phyloP scores from a whole-genome alignment of 2,888 invertebrate species.

The Thera obeliscata region DNA sequence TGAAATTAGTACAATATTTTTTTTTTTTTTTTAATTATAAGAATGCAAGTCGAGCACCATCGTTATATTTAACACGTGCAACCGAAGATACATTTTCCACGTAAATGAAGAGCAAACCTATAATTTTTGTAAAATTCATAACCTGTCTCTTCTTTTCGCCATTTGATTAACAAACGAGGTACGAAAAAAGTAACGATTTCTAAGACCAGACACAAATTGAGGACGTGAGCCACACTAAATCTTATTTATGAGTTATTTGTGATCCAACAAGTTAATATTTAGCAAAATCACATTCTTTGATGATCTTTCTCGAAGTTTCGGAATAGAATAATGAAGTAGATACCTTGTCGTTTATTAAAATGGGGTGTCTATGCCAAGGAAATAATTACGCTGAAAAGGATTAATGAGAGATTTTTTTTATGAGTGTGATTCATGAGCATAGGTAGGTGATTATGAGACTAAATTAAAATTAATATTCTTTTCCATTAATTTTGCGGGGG shows the following conservation, averaged over 20 bases:
- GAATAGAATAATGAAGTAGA: slow-evolving; percentile 53
- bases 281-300: slow-evolving; percentile 65
- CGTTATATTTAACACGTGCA: slow-evolving; percentile 13
- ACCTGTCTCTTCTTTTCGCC: slow-evolving; percentile 51
- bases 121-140: slow-evolving; percentile 30
- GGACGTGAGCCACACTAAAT: slow-evolving; percentile 63
- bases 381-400: slow-evolving; percentile 57
- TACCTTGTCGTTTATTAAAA: slow-evolving; percentile 60
- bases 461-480: slow-evolving; percentile 43
- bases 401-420: slow-evolving; percentile 48
- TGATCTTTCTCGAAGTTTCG: slow-evolving; percentile 53
- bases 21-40: too few relatives aligned
- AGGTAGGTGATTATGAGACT: slow-evolving; percentile 28
- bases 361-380: slow-evolving; percentile 53
- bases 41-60: neutral
- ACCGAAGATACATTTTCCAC: slow-evolving; percentile 26
- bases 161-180: slow-evolving; percentile 69
- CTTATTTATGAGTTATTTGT: slow-evolving; percentile 76
- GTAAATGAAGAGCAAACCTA: slow-evolving; percentile 28
- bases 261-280: slow-evolving; percentile 74
- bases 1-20: too few relatives aligned
- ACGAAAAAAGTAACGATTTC: slow-evolving; percentile 74
- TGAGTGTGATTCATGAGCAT: slow-evolving; percentile 32
- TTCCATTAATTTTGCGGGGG: slow-evolving; percentile 42
- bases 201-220: slow-evolving; percentile 74